Percentiles rank a stretch among this genome's conserved stretches.
Conservation (phyloP, 2,888 invertebrate genomes). For the Andrena dorsata region DNA sequence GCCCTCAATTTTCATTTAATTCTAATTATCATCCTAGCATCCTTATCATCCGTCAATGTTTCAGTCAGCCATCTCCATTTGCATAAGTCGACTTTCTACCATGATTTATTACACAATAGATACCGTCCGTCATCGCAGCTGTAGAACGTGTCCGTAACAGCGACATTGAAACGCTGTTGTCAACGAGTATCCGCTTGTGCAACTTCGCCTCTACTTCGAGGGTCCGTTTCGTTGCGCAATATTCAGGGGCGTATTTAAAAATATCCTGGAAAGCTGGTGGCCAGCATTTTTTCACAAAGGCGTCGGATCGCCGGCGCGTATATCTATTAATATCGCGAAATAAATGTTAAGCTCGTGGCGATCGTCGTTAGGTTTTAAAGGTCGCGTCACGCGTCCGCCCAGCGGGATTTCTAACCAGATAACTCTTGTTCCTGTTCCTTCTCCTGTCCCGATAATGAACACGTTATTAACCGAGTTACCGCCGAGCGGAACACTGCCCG, state of each 20-base stretch:
- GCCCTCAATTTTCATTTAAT: no score
- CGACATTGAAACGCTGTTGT: conserved; percentile 12
- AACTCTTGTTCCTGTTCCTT: conserved; percentile 45
- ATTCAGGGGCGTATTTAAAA: conserved; percentile 5
- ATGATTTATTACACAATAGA: conserved; percentile 25
- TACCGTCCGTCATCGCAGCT: conserved; percentile 5
- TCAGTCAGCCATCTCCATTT: not conserved
- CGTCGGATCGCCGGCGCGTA: no score
- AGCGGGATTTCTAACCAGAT: conserved; percentile 41
- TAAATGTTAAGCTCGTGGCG: conserved; percentile 18
- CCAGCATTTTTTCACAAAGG: conserved; percentile 9
- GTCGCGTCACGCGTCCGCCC: conserved; percentile 4
- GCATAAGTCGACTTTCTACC: conserved; percentile 7
- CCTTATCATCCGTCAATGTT: no score
- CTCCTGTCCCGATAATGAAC: conserved; percentile 46
- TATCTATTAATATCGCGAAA: conserved; percentile 25
- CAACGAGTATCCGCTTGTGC: conserved; percentile 16
- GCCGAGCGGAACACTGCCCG: conserved; percentile 27
- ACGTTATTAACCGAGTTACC: conserved; percentile 41
- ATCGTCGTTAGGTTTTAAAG: conserved; percentile 10
- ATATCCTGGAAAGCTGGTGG: conserved; percentile 16
- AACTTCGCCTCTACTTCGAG: conserved; percentile 11
- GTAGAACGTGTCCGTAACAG: conserved; percentile 14
- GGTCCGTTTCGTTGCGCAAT: conserved; percentile 13
- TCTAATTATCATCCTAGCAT: no score